Conservation (phyloP, 2,888 invertebrate genomes). For the Hermaeophaga mercurialis region DNA sequence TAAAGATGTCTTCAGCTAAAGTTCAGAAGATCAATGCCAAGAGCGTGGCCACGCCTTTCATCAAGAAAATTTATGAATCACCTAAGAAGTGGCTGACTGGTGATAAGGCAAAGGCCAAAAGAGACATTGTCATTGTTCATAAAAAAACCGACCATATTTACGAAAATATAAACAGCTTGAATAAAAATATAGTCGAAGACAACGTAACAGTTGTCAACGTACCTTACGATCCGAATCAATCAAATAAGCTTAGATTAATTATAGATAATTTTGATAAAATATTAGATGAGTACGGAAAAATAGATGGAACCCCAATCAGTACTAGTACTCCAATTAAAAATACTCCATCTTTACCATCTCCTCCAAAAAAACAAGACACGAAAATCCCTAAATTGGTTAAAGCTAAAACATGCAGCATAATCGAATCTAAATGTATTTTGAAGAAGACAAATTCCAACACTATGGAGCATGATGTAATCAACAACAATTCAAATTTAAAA, state of each 20-base stretch:
- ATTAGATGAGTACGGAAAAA: slow-evolving; percentile 56
- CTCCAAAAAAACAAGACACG: slow-evolving; percentile 29
- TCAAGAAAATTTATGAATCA: slow-evolving; percentile 49
- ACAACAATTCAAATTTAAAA: slow-evolving; percentile 19
- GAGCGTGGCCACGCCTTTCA: slow-evolving; percentile 44
- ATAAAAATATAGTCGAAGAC: slow-evolving; percentile 53
- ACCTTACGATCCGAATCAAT: slow-evolving; percentile 28
- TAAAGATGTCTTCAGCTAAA: slow-evolving; percentile 46
- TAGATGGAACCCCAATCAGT: slow-evolving; percentile 5
- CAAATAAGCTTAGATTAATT: slow-evolving; percentile 58
- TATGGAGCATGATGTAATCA: slow-evolving; percentile 44
- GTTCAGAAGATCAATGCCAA: slow-evolving; percentile 41
- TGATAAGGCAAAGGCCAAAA: slow-evolving; percentile 28
- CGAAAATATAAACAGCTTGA: slow-evolving; percentile 44
- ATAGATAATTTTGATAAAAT: slow-evolving; percentile 63
- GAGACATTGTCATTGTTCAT: slow-evolving; percentile 38
- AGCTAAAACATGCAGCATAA: slow-evolving; percentile 73
- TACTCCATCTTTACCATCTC: neutral
- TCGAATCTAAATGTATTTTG: slow-evolving; percentile 70
- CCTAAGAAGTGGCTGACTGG: slow-evolving; percentile 47
- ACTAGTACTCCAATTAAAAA: slow-evolving; percentile 36
- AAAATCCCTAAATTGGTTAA: slow-evolving; percentile 67
- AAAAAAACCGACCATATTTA: slow-evolving; percentile 44
- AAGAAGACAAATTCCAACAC: slow-evolving; percentile 65
- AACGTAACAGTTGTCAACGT: slow-evolving; percentile 59